Evolutionary conservation across 2,113 vertebrate genomes (phyloP).

Genomic region (Tetrax tetrax): DNA sequence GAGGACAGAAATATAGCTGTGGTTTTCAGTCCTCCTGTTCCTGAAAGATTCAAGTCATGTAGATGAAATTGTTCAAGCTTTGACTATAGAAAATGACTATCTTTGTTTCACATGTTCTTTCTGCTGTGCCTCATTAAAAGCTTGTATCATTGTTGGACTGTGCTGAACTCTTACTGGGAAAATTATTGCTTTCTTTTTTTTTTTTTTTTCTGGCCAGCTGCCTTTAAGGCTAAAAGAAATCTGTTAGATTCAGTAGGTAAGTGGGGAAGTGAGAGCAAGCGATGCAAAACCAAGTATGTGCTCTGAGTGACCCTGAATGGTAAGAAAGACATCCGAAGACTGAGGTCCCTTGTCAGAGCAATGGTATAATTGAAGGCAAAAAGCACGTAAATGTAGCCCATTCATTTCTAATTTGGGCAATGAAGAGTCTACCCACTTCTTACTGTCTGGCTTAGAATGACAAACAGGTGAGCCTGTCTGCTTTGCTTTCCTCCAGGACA

Average conservation of each 20-base stretch:
- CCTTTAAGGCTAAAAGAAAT: not conserved
- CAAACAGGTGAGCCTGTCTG: not conserved
- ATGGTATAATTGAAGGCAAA: not conserved
- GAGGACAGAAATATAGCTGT: not conserved
- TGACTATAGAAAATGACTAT: not conserved
- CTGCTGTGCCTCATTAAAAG: not conserved
- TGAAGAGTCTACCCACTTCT: not conserved
- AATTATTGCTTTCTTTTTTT: not conserved
- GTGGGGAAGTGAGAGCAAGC: not conserved
- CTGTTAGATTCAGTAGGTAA: not conserved
- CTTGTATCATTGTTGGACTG: not conserved
- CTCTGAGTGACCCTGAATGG: not conserved
- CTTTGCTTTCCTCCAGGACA: not conserved
- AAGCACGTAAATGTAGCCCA: not conserved
- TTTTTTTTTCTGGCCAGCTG: not conserved
- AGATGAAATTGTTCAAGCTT: not conserved
- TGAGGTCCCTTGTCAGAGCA: not conserved
- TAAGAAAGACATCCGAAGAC: not conserved
- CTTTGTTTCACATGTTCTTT: not conserved
- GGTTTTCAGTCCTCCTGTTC: not conserved
- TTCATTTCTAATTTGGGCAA: slow-evolving; percentile 28
- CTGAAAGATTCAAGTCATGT: not conserved
- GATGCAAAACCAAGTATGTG: not conserved
- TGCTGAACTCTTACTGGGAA: not conserved
- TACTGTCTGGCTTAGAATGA: not conserved